Percentiles rank a stretch among this genome's conserved stretches.
These are phyloP conservation scores for Picathartes gymnocephalus DNA, from an alignment of 2,113 vertebrate species.

Conservation along the genomic window DNA sequence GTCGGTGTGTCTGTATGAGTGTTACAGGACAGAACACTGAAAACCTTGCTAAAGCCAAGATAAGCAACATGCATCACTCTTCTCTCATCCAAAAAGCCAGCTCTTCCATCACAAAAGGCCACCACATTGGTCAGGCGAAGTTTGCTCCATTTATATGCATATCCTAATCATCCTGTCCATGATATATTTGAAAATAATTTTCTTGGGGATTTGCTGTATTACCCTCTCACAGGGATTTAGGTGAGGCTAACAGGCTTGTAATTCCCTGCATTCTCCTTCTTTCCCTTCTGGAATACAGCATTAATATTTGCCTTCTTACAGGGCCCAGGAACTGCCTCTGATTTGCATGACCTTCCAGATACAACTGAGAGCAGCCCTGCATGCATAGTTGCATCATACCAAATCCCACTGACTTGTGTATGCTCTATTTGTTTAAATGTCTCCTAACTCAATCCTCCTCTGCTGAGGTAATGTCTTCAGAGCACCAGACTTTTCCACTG, in stretches of 20 bases:
- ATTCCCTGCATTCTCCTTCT: background rate
- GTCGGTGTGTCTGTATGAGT: background rate
- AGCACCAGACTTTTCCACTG: background rate
- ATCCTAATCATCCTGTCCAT: background rate
- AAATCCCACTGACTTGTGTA: background rate
- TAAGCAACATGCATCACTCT: background rate
- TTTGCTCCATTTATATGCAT: background rate
- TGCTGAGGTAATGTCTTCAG: background rate
- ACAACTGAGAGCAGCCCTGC: background rate
- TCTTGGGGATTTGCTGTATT: background rate
- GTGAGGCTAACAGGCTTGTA: background rate
- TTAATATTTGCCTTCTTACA: background rate
- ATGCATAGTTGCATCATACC: background rate
- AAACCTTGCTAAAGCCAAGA: background rate
- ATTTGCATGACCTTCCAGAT: background rate
- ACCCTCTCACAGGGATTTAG: background rate
- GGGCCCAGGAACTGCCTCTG: background rate
- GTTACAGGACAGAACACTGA: background rate
- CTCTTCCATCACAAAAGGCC: background rate
- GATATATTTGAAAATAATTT: background rate
- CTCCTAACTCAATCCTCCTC: background rate
- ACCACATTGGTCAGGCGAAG: background rate
- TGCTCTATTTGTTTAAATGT: background rate
- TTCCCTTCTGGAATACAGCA: background rate
- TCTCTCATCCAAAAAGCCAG: background rate